phyloP scores from a whole-genome alignment of 2,113 vertebrate species.

The Epinephelus moara region DNA sequence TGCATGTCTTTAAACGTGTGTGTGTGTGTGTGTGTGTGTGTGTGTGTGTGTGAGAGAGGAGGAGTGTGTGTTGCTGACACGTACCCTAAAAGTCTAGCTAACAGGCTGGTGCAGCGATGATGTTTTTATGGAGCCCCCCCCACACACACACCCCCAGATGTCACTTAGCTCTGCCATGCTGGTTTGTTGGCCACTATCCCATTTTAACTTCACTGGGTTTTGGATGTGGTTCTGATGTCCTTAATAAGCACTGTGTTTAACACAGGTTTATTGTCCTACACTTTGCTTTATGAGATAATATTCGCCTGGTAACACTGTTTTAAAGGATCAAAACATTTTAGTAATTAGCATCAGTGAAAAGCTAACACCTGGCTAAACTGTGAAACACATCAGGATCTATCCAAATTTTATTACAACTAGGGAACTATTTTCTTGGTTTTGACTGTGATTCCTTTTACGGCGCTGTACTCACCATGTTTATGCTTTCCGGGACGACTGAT shows the following conservation, averaged over 20 bases:
- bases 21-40: slow-evolving; percentile 29
- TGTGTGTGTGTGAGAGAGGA: slow-evolving; percentile 33
- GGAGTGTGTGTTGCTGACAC: slow-evolving; percentile 44
- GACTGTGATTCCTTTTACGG: background rate
- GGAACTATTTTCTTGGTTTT: background rate
- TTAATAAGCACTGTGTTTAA: slow-evolving; percentile 40
- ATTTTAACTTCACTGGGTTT: slow-evolving; percentile 34
- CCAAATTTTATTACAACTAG: background rate
- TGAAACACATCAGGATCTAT: background rate
- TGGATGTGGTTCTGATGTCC: slow-evolving; percentile 57
- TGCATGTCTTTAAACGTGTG: slow-evolving; percentile 24
- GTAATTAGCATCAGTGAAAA: slow-evolving; percentile 1
- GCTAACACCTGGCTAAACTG: slow-evolving; percentile 23
- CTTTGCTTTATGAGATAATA: slow-evolving; percentile 68
- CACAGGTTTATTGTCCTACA: slow-evolving; percentile 29
- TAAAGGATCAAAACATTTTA: slow-evolving; percentile 11
- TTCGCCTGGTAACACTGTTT: slow-evolving; percentile 14
- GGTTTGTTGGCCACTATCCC: slow-evolving; percentile 38
- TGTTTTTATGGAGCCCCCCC: slow-evolving; percentile 27
- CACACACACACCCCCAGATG: slow-evolving; percentile 2
- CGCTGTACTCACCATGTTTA: background rate
- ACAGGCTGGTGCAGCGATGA: slow-evolving; percentile 45
- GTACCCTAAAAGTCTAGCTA: slow-evolving; percentile 50
- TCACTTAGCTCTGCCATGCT: slow-evolving; percentile 48
- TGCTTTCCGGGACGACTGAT: background rate